phyloP scores from a whole-genome alignment of 2,113 vertebrate species.

The Sebastes fasciatus region DNA sequence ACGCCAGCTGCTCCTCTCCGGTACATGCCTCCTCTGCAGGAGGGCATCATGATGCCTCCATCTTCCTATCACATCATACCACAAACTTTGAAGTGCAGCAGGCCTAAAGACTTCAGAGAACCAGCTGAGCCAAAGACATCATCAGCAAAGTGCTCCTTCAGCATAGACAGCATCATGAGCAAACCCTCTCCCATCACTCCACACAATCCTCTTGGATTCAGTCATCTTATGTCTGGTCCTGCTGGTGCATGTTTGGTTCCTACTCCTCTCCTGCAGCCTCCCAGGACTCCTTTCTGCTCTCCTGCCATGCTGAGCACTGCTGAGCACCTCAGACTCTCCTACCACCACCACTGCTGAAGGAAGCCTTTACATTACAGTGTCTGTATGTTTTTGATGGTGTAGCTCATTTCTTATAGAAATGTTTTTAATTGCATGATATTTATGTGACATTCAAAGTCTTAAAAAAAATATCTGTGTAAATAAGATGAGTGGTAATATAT shows the following conservation, averaged over 20 bases:
- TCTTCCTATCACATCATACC: constrained; percentile 71
- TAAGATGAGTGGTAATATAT: constrained; percentile 72
- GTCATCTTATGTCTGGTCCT: constrained; percentile 64
- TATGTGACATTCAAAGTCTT: constrained; percentile 65
- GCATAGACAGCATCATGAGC: constrained; percentile 88
- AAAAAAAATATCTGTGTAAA: constrained; percentile 50
- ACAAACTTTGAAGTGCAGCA: constrained; percentile 54
- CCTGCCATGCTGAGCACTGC: constrained; percentile 52
- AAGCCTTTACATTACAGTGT: constrained; percentile 34
- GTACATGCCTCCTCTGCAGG: constrained; percentile 78
- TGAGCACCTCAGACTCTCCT: constrained; percentile 66
- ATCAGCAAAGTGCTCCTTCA: constrained; percentile 83
- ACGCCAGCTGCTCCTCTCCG: constrained; percentile 66
- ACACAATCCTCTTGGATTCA: constrained; percentile 53
- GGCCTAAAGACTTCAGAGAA: constrained; percentile 58
- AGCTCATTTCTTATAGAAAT: constrained; percentile 78
- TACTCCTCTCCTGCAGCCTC: constrained; percentile 68
- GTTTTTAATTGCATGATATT: constrained; percentile 77
- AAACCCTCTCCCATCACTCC: constrained; percentile 55
- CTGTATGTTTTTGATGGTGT: constrained; percentile 18
- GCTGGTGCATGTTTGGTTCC: constrained; percentile 72
- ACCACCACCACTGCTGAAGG: constrained; percentile 76
- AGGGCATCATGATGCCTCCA: constrained; percentile 63
- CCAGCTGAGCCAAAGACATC: constrained; percentile 32
- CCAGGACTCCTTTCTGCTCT: constrained; percentile 68